phyloP scores from a whole-genome alignment of 1,140 invertebrate species.

The Catajapyx aquilonaris region DNA sequence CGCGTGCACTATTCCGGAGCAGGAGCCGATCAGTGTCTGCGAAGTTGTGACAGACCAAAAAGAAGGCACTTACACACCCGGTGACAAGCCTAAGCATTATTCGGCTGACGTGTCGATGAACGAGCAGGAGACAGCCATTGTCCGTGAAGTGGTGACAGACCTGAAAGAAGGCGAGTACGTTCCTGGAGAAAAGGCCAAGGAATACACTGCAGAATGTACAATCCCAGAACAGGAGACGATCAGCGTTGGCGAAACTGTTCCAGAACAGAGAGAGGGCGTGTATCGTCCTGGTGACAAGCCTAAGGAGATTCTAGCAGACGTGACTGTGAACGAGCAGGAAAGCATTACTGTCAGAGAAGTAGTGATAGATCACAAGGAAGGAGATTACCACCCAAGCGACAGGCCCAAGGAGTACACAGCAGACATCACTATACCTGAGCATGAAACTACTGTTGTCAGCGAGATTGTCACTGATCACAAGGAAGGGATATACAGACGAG shows the following conservation, averaged over 20 bases:
- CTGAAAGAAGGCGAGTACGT: constrained; percentile 22
- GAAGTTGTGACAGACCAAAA: constrained; percentile 26
- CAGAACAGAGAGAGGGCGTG: constrained; percentile 30
- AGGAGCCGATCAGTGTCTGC: constrained; percentile 27
- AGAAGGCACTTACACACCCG: constrained; percentile 20
- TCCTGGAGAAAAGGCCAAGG: constrained; percentile 17
- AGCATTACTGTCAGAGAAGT: constrained; percentile 28
- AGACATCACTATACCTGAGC: constrained; percentile 21
- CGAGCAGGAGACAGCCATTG: constrained; percentile 24
- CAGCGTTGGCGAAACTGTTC: constrained; percentile 25
- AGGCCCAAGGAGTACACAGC: constrained; percentile 21
- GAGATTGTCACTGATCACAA: constrained; percentile 26
- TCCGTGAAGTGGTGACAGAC: constrained; percentile 26
- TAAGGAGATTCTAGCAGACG: constrained; percentile 23
- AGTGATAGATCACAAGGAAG: constrained; percentile 28
- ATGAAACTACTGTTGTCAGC: constrained; percentile 25
- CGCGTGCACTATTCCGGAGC: constrained; percentile 22
- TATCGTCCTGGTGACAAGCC: constrained; percentile 22
- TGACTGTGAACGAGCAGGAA: constrained; percentile 23
- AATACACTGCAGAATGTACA: constrained; percentile 22
- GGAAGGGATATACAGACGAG: constrained; percentile 14
- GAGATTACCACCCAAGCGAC: constrained; percentile 18
- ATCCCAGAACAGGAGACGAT: constrained; percentile 27
- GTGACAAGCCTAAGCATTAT: constrained; percentile 15
- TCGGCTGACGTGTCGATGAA: constrained; percentile 24